Percentiles rank a stretch among this genome's conserved stretches.
Evolutionary conservation across 2,888 invertebrate species (phyloP).

Genomic region (Ptychoptera albimana): DNA sequence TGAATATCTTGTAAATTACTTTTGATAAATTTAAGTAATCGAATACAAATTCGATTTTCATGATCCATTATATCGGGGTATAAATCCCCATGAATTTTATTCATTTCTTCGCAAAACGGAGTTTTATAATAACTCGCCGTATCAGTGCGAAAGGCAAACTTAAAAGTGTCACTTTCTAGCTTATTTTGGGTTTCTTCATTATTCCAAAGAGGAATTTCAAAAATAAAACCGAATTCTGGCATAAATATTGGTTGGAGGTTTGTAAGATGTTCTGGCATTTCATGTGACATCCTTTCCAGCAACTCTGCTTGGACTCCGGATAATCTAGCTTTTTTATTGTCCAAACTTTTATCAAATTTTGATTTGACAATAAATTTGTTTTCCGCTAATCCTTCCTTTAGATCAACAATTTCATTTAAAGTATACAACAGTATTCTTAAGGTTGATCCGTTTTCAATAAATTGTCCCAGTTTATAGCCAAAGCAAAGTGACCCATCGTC

Average conservation of each 20-base stretch:
- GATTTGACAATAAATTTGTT: slow-evolving; percentile 10
- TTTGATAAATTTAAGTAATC: slow-evolving; percentile 44
- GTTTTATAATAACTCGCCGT: slow-evolving; percentile 27
- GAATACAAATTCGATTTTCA: slow-evolving; percentile 61
- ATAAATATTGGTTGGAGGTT: slow-evolving; percentile 9
- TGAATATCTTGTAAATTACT: slow-evolving; percentile 42
- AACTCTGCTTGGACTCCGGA: slow-evolving; percentile 5
- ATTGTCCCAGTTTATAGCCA: slow-evolving; percentile 3
- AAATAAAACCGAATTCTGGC: slow-evolving; percentile 13
- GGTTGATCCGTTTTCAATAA: not conserved
- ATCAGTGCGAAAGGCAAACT: slow-evolving; percentile 18
- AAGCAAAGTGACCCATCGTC: not conserved
- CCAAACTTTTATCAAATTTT: slow-evolving; percentile 10
- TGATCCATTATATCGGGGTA: slow-evolving; percentile 63
- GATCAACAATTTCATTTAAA: slow-evolving; percentile 11
- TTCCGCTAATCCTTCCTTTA: slow-evolving; percentile 8
- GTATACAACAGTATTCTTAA: slow-evolving; percentile 8
- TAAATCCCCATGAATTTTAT: slow-evolving; percentile 60
- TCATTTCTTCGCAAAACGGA: slow-evolving; percentile 42
- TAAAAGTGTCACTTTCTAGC: slow-evolving; percentile 6
- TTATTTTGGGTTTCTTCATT: not conserved
- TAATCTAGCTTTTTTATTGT: slow-evolving; percentile 8
- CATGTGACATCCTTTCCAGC: slow-evolving; percentile 3
- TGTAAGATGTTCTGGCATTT: slow-evolving; percentile 4
- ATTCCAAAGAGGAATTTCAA: slow-evolving; percentile 5